These are phyloP conservation scores for Myiagra hebetior DNA, from an alignment of 2,113 vertebrate species.

Conservation along the genomic window DNA sequence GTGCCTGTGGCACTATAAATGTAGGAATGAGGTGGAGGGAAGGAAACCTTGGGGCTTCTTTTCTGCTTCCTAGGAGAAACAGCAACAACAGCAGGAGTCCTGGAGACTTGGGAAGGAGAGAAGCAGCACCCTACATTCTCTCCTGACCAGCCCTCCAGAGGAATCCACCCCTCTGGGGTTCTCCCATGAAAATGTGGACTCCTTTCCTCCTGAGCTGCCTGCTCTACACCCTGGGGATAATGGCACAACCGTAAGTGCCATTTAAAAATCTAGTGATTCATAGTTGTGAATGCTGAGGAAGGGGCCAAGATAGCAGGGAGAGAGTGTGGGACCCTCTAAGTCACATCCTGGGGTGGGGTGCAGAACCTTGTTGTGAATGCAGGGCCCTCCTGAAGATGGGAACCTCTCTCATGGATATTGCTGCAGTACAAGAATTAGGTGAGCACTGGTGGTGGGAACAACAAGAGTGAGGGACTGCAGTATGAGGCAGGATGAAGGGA, in stretches of 20 bases:
- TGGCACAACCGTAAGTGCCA: constrained; percentile 40
- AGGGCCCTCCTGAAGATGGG: neutral
- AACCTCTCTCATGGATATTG: fast-evolving
- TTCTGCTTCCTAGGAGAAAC: neutral
- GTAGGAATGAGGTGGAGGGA: neutral
- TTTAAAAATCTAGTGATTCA: neutral
- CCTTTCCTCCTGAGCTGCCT: constrained; percentile 12
- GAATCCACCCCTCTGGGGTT: neutral
- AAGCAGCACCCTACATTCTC: neutral
- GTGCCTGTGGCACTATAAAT: constrained; percentile 24
- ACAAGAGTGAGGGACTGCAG: neutral
- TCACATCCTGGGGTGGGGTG: neutral
- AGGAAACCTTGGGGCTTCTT: neutral
- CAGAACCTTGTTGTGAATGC: neutral
- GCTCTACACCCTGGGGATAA: neutral
- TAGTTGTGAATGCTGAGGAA: neutral
- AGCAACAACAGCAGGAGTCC: neutral
- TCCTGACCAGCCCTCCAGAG: neutral
- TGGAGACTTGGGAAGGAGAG: neutral
- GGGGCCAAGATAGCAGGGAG: neutral
- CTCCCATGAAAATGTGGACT: constrained; percentile 12
- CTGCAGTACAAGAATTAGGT: neutral
- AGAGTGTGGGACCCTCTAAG: neutral
- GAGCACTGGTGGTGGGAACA: neutral
- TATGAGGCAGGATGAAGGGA: neutral